Percentiles rank a stretch among this genome's conserved stretches.
phyloP scores from a whole-genome alignment of 1,140 invertebrate genomes.

The Limonius californicus region DNA sequence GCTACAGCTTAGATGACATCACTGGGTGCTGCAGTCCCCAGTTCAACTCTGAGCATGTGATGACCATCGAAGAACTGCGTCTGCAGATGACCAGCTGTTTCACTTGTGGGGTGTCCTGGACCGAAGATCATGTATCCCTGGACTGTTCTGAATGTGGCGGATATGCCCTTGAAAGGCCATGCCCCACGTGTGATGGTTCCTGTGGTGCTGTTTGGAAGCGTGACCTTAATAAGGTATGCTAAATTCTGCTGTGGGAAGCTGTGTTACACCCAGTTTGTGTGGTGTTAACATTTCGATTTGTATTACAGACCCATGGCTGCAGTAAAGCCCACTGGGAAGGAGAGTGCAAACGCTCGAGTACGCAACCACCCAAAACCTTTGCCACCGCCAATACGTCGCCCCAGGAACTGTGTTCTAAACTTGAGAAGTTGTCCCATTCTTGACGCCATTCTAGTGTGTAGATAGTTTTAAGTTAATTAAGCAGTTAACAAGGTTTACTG shows the following conservation, averaged over 20 bases:
- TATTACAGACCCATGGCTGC: slow-evolving; percentile 68
- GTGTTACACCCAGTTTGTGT: too few species aligned
- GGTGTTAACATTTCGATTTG: slow-evolving; percentile 31
- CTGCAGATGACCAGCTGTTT: slow-evolving; percentile 70
- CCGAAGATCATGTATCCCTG: slow-evolving; percentile 71
- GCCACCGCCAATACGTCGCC: slow-evolving; percentile 38
- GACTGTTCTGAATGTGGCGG: slow-evolving; percentile 82
- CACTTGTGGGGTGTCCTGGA: slow-evolving; percentile 80
- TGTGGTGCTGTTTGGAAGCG: slow-evolving; percentile 73
- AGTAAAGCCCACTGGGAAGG: slow-evolving; percentile 73
- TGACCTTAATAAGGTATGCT: slow-evolving; percentile 68
- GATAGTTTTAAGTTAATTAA: slow-evolving; percentile 17
- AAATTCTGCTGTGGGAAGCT: not conserved
- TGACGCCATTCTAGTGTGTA: slow-evolving; percentile 45
- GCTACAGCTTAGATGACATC: slow-evolving; percentile 44
- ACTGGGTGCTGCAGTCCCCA: slow-evolving; percentile 32
- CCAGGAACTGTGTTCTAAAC: slow-evolving; percentile 49
- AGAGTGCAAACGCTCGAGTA: slow-evolving; percentile 50
- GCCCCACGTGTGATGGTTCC: slow-evolving; percentile 71
- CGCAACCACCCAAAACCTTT: slow-evolving; percentile 16
- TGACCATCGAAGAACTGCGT: slow-evolving; percentile 70
- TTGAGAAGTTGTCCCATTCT: slow-evolving; percentile 52
- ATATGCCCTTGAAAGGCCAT: slow-evolving; percentile 71
- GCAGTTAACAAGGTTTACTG: slow-evolving; percentile 21
- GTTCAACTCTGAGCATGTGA: slow-evolving; percentile 47